phyloP scores from a whole-genome alignment of 2,888 invertebrate species.

The Pycnomerus fuliginosus region DNA sequence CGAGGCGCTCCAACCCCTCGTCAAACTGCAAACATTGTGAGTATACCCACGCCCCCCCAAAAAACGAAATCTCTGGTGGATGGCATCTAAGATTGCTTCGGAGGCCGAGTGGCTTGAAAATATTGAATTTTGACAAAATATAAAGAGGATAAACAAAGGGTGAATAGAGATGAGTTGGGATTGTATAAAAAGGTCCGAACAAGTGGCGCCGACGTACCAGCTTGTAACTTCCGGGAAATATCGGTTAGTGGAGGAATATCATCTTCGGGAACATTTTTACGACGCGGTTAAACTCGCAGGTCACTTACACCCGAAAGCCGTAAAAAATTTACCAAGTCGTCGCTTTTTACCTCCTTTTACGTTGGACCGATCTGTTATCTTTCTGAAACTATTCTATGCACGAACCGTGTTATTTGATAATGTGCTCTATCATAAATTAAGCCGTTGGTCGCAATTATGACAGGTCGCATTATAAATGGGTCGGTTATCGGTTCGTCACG shows the following conservation, averaged over 20 bases:
- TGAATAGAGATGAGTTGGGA: constrained; percentile 22
- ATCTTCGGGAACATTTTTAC: constrained; percentile 14
- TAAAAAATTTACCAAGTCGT: constrained; percentile 14
- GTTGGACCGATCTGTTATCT: neutral
- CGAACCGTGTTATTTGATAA: neutral
- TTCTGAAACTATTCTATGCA: neutral
- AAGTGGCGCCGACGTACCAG: constrained; percentile 14
- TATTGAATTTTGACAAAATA: constrained; percentile 19
- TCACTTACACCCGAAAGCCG: constrained; percentile 8
- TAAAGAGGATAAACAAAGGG: constrained; percentile 21
- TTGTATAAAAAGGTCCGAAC: constrained; percentile 12
- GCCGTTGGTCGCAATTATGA: neutral
- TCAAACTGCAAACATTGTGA: constrained; percentile 62
- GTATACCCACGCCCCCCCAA: no score
- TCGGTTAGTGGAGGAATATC: constrained; percentile 10
- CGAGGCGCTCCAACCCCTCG: constrained; percentile 56
- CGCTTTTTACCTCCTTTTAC: neutral
- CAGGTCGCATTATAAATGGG: neutral
- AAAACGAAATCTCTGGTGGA: constrained; percentile 3
- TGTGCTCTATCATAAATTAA: neutral
- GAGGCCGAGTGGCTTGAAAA: constrained; percentile 8
- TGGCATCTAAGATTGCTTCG: constrained; percentile 11
- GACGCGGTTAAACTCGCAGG: constrained; percentile 14
- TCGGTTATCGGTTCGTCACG: neutral
- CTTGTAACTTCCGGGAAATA: constrained; percentile 9